Evolutionary conservation across 2,888 invertebrate genomes (phyloP), one percentile per base, ranked within the genome.

Genomic region (Tetanocera ferruginea): DNA sequence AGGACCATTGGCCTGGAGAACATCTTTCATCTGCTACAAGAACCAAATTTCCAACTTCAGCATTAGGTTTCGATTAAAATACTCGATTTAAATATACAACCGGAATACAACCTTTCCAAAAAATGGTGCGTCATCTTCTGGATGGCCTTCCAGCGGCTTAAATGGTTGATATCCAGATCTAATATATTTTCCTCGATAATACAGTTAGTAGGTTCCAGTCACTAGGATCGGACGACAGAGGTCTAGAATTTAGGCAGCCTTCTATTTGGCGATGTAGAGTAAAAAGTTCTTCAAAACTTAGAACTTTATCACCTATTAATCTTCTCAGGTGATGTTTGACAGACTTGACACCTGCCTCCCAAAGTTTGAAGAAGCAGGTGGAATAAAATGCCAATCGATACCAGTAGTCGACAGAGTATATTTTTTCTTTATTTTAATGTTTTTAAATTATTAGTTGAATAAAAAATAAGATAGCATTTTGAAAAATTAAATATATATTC

Each of bases 261-360:
- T 81, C 76, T 4, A 79, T 80, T 49, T 76, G 73, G 14, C 55
- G 34, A 0, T 78, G 64, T 5, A 81, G 11, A 3, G 78, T 80
- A 8, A 57, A 31, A n/a, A n/a, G n/a, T n/a, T n/a, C n/a, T n/a
- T n/a, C n/a, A n/a, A n/a, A n/a, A n/a, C n/a, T n/a, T n/a, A 78
- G 49, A 55, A 77, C 23, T 23, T 52, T 69, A 34, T 70, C 25
- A 5, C 28, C 8, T 37, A 76, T 76, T n/a, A 77, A 67, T 14
- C 78, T 69, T 55, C 72, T 77, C 31, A 81, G 52, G 43, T 80
- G 79, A 49, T 78, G 37, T 70, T 79, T 80, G 0, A 74, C 60
- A 6, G 77, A 76, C 57, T 82, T 82, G 17, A 82, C 79, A 0
- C 76, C 79, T 8, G 80, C 78, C 62, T 78, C 80, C n/a, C n/a